Evolutionary conservation across 2,797 vertebrate species (phyloP).

Genomic region (Columba guinea): DNA sequence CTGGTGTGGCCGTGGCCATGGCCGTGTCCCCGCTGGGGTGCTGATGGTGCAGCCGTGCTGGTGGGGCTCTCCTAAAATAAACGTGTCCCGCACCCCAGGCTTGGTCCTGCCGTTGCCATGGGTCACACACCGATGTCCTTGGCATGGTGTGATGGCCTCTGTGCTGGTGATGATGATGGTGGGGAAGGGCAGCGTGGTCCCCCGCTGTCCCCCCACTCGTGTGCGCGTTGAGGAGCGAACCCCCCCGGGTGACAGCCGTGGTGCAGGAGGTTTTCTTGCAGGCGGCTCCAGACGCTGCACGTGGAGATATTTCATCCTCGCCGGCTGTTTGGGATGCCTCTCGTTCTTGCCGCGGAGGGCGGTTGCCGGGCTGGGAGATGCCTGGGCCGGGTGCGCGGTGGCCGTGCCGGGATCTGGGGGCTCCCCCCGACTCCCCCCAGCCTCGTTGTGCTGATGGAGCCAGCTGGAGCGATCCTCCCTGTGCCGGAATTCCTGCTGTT

Average conservation of each 20-base stretch:
- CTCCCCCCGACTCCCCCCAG: not conserved
- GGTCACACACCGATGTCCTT: not conserved
- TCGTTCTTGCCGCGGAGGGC: slow-evolving; percentile 62
- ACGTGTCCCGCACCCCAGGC: fast-evolving
- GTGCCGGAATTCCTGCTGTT: slow-evolving; percentile 45
- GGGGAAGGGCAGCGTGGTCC: not conserved
- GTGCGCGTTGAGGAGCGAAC: fast-evolving
- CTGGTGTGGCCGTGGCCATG: not conserved
- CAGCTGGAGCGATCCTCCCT: slow-evolving; percentile 44
- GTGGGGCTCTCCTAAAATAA: not conserved
- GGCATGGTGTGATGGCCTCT: fast-evolving
- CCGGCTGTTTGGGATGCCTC: slow-evolving; percentile 70
- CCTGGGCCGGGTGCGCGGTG: slow-evolving; percentile 38
- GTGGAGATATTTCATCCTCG: slow-evolving; percentile 24
- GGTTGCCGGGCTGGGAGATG: slow-evolving; percentile 68
- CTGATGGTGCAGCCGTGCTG: fast-evolving
- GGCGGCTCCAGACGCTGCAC: not conserved
- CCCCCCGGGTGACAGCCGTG: fast-evolving
- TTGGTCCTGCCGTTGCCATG: fast-evolving
- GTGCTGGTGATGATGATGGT: fast-evolving
- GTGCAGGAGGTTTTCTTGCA: not conserved
- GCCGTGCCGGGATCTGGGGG: not conserved
- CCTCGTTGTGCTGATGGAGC: not conserved
- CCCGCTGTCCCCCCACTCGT: fast-evolving
- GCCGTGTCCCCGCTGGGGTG: fast-evolving